Base-by-base conservation (phyloP, 2,113 vertebrate species). In the Butorides virescens region DNA sequence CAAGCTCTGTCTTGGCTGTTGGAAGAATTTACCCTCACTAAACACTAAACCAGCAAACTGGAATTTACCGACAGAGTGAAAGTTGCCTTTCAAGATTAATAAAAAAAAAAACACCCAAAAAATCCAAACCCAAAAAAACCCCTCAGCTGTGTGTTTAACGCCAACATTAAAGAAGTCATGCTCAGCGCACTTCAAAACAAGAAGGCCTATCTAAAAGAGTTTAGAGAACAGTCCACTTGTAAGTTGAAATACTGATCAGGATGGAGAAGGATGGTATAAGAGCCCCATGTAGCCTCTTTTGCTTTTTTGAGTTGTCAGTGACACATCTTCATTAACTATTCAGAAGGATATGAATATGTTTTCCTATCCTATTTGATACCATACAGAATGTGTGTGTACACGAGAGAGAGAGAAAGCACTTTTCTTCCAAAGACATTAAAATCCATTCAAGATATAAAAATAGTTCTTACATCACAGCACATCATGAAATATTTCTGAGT, bases 401-500 rank as follows among this genome's bases (percentile, higher is more conserved):
- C 1, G 7, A 22, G 65, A 42, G 25, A 37, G 23, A 26, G 58
- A 8, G n/a, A 7, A 39, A 11, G 9, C 46, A 37, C n/a, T 93
- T 87, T 82, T 85, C 49, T 74, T 72, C 32, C 66, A 50, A 82
- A 92, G 49, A 82, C 29, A 37, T 59, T 67, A 61, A 90, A 90
- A 91, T 56, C 52, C 37, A 83, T 23, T 36, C 17, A 18, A 46
- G 42, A 42, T 42, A 42, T 52, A 90, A 94, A 94, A 76, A 80
- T 30, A 68, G 23, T 30, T 83, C 67, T 79, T 55, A 53, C 58
- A 59, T 90, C 65, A 78, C 9, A 65, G 49, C 21, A 56, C 10
- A 44, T 37, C 39, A 82, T 88, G 42, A 93, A 95, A 92, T 88
- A 93, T 86, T 90, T 61, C 79, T 93, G 75, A 70, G 32, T 83